A percentile compares a stretch with the other conserved stretches of the same genome.
Evolutionary conservation across 2,113 vertebrate genomes (phyloP).

Genomic region (Baryphthengus martii): DNA sequence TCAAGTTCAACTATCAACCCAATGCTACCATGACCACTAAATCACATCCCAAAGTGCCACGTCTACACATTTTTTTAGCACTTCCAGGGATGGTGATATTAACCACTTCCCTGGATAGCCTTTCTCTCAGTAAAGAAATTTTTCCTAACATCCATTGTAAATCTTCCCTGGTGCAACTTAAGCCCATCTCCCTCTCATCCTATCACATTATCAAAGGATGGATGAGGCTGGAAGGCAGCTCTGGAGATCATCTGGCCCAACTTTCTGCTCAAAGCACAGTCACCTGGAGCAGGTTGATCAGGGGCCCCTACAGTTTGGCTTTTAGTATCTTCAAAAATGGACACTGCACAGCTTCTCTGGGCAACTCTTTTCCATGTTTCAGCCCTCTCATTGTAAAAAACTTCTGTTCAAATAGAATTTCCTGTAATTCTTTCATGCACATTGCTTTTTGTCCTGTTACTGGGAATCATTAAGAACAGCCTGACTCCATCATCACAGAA

Average conservation of each 20-base stretch:
- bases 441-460: background rate
- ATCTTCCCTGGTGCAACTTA: no score
- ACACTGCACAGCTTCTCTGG: background rate
- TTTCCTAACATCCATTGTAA: no score
- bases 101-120: no score
- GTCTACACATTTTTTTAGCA: no score
- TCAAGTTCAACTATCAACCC: no score
- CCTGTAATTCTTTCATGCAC: background rate
- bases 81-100: no score
- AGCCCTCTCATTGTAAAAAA: background rate
- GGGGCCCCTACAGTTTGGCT: rapidly evolving
- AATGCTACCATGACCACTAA: no score
- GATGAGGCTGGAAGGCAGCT: background rate
- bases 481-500: background rate
- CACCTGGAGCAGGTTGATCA: background rate
- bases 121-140: no score
- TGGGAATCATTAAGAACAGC: background rate
- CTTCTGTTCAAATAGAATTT: background rate
- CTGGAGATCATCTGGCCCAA: background rate
- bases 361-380: background rate
- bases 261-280: background rate
- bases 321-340: background rate
- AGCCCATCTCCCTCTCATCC: no score
- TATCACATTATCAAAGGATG: background rate
- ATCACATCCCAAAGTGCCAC: no score